Conservation (phyloP, 2,113 vertebrate genomes). For the Pterophyllum scalare region DNA sequence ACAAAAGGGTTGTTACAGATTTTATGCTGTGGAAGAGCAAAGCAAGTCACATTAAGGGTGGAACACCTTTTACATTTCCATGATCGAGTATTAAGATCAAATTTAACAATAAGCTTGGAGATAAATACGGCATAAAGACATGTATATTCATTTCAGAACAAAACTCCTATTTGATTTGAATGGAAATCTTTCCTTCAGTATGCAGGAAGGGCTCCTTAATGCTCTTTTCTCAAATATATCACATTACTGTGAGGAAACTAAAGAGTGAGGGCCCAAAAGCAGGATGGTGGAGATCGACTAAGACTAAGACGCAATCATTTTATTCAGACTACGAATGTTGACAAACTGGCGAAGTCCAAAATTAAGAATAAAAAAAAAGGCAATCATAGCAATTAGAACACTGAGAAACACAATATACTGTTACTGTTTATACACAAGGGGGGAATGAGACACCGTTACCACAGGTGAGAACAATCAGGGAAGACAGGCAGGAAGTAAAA, state of each 20-base stretch:
- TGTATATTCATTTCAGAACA: neutral
- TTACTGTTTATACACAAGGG: neutral
- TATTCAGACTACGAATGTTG: neutral
- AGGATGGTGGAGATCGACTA: fast-evolving
- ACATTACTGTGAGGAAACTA: neutral
- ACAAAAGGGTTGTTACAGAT: neutral
- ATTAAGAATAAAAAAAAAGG: neutral
- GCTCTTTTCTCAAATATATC: neutral
- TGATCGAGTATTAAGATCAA: neutral
- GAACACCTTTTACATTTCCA: neutral
- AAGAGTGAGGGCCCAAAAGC: neutral
- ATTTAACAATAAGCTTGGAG: neutral
- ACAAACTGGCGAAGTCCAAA: neutral
- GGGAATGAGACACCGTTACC: neutral
- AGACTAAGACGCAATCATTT: neutral
- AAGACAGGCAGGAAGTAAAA: neutral
- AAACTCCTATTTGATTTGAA: neutral
- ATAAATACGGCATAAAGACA: neutral
- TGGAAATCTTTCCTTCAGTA: neutral
- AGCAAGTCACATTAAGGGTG: neutral
- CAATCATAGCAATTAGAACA: neutral
- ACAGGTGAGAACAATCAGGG: neutral
- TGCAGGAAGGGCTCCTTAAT: neutral
- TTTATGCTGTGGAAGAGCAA: neutral
- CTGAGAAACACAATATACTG: neutral